These are phyloP conservation scores for Micromussa lordhowensis DNA, from an alignment of 92 coral and sea anemone species.

Conservation along the genomic window DNA sequence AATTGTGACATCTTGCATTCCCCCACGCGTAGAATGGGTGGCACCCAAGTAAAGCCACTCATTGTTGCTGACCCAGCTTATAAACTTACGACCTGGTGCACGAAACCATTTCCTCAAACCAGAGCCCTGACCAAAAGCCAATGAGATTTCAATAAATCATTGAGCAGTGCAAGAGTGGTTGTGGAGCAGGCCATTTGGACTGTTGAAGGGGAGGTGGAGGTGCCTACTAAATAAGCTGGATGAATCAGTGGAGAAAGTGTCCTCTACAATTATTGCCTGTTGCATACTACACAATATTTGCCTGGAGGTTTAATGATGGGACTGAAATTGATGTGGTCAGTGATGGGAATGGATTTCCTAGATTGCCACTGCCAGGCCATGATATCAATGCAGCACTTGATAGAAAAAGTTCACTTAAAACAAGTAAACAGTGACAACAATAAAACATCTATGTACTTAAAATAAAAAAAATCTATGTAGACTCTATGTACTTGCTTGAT, in stretches of 20 bases:
- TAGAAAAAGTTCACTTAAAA: conserved; percentile 34
- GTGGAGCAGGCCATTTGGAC: no score
- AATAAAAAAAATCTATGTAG: conserved; percentile 17
- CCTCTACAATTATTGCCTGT: no score
- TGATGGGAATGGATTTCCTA: no score
- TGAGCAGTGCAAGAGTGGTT: no score
- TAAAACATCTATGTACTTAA: conserved; percentile 9
- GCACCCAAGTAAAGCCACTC: no score
- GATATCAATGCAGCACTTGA: conserved; percentile 18
- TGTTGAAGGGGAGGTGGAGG: no score
- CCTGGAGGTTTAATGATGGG: background rate
- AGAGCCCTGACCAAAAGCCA: conserved; percentile 12
- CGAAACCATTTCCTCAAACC: conserved; percentile 21
- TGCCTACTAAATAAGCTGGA: conserved; percentile 35
- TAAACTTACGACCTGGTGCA: conserved; percentile 22
- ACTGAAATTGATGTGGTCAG: background rate
- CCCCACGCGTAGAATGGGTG: no score
- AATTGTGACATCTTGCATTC: no score
- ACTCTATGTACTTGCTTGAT: conserved; percentile 26
- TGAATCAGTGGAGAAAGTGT: conserved; percentile 40
- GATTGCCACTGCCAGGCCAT: conserved; percentile 20
- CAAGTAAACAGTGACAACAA: conserved; percentile 20
- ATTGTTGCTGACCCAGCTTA: no score
- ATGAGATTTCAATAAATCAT: conserved; percentile 29
- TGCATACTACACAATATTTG: conserved; percentile 59